These are phyloP conservation scores for Yoshiicerus persimilis DNA, from an alignment of 1,140 invertebrate species.

Conservation along the genomic window DNA sequence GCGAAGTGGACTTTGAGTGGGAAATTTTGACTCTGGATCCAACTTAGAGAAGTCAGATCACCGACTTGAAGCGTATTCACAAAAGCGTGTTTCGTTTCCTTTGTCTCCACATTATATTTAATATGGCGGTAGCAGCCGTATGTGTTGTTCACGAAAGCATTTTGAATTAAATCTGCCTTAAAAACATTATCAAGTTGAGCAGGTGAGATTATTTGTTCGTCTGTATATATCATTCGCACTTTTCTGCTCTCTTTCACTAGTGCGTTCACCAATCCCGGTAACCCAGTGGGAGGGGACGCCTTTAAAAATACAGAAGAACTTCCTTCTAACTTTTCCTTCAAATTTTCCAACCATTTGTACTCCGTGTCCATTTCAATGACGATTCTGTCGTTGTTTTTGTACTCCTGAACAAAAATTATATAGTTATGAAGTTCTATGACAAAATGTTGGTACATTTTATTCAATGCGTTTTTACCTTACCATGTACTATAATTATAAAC, in stretches of 20 bases:
- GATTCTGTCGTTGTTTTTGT: slow-evolving; percentile 51
- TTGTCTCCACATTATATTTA: slow-evolving; percentile 52
- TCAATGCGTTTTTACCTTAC: no score
- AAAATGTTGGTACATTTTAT: no score
- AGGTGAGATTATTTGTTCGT: not conserved
- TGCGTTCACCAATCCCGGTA: slow-evolving; percentile 85
- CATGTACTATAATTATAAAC: no score
- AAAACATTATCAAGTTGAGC: slow-evolving; percentile 51
- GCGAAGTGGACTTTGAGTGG: slow-evolving; percentile 76
- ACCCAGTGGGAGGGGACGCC: slow-evolving; percentile 70
- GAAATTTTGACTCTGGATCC: slow-evolving; percentile 76
- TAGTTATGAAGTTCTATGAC: no score
- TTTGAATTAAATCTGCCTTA: slow-evolving; percentile 45
- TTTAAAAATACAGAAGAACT: slow-evolving; percentile 57
- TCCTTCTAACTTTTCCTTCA: slow-evolving; percentile 61
- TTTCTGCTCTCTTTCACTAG: slow-evolving; percentile 75
- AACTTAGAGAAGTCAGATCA: slow-evolving; percentile 86
- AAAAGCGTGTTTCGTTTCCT: slow-evolving; percentile 80
- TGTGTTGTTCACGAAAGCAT: not conserved
- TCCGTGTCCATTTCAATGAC: slow-evolving; percentile 63
- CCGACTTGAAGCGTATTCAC: slow-evolving; percentile 86
- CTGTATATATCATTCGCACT: slow-evolving; percentile 59
- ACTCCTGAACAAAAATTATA: not conserved
- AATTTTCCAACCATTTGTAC: slow-evolving; percentile 77
- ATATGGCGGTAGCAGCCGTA: not conserved